A percentile compares a stretch with the other conserved stretches of the same genome.
phyloP scores from a whole-genome alignment of 2,888 invertebrate species.

The Dynastes grantii region DNA sequence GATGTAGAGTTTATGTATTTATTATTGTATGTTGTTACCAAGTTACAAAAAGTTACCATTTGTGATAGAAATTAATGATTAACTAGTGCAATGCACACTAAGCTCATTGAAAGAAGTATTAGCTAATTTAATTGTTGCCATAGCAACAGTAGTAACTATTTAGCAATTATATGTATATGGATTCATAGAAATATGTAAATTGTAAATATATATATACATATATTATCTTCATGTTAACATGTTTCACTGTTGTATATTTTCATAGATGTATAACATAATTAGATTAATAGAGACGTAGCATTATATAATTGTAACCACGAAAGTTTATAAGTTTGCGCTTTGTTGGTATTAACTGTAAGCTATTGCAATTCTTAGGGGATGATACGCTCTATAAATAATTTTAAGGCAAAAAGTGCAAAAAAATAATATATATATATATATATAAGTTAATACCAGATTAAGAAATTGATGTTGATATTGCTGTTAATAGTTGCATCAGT shows the following conservation, averaged over 20 bases:
- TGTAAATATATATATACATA: constrained; percentile 5
- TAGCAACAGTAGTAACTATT: no score
- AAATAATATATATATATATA: background rate
- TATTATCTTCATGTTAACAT: background rate
- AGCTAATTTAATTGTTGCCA: no score
- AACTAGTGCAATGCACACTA: no score
- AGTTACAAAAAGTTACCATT: no score
- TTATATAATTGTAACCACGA: constrained; percentile 3
- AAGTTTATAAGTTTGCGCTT: constrained; percentile 1
- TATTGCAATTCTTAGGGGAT: constrained; percentile 42
- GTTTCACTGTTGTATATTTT: no score
- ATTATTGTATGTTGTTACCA: no score
- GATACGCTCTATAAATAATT: constrained; percentile 47
- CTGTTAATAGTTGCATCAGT: no score
- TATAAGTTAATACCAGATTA: background rate
- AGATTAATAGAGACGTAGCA: background rate
- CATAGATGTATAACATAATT: background rate
- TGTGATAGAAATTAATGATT: no score
- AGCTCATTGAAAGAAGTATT: no score
- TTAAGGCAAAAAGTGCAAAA: constrained; percentile 28
- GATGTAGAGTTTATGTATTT: no score
- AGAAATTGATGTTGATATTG: background rate
- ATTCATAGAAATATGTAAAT: background rate
- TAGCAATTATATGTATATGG: no score
- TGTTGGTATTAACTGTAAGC: constrained; percentile 17